These are phyloP conservation scores for Drosophila equinoxialis DNA, from an alignment of 1,140 invertebrate species.

Conservation along the genomic window DNA sequence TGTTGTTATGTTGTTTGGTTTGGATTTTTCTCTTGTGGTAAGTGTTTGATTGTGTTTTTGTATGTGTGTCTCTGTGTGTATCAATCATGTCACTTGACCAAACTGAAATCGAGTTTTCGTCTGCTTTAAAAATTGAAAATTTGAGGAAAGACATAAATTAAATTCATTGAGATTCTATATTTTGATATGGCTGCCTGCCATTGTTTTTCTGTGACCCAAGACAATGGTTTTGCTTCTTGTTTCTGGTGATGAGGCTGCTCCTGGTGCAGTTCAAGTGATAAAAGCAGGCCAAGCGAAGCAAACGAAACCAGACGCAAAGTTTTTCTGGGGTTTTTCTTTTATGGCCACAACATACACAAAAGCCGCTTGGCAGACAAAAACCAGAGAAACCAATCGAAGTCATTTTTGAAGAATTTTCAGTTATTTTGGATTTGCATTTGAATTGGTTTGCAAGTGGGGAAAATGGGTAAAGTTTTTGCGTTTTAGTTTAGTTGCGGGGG, in stretches of 20 bases:
- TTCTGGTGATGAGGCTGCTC: constrained; percentile 19
- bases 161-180: constrained; percentile 67
- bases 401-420: constrained; percentile 72
- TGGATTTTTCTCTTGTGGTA: constrained; percentile 1
- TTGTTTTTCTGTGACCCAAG: constrained; percentile 51
- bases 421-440: constrained; percentile 69
- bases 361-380: constrained; percentile 37
- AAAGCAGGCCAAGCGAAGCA: constrained; percentile 34
- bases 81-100: constrained; percentile 78
- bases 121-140: constrained; percentile 43
- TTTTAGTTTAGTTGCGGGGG: constrained; percentile 29
- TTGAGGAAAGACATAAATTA: constrained; percentile 15
- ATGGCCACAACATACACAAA: constrained; percentile 41
- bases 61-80: constrained; percentile 34
- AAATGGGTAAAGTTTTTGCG: constrained; percentile 50
- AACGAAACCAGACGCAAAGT: constrained; percentile 18
- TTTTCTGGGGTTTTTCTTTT: constrained; percentile 17
- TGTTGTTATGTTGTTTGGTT: constrained; percentile 10
- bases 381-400: constrained; percentile 76
- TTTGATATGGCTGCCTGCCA: constrained; percentile 25
- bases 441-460: constrained; percentile 42
- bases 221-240: constrained; percentile 21
- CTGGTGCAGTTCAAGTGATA: constrained; percentile 51
- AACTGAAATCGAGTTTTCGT: constrained; percentile 73
- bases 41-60: constrained; percentile 13